These are phyloP conservation scores for Euzophera pinguis DNA, from an alignment of 2,888 invertebrate species.

Conservation along the genomic window DNA sequence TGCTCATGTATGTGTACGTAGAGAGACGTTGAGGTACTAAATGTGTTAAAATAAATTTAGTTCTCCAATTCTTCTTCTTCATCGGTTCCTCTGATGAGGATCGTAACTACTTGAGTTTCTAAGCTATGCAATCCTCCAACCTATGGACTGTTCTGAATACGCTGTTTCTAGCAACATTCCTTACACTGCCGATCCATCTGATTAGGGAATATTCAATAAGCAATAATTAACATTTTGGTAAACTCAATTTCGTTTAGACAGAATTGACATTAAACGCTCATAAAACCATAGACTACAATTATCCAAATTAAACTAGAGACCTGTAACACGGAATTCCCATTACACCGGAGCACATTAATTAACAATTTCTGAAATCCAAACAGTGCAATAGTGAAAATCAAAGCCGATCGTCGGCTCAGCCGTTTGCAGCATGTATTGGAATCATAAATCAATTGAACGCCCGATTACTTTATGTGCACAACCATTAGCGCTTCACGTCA, in stretches of 20 bases:
- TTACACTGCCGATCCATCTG: too few species aligned
- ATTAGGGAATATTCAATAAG: too few species aligned
- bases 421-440: conserved; percentile 44
- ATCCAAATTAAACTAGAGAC: not conserved
- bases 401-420: conserved; percentile 35
- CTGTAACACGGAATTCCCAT: conserved; percentile 10
- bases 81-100: too few species aligned
- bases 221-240: not conserved
- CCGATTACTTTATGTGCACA: conserved; percentile 60
- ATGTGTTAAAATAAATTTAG: too few species aligned
- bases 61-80: too few species aligned
- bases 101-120: too few species aligned
- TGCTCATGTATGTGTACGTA: too few species aligned
- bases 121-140: too few species aligned
- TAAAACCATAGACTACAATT: not conserved
- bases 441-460: conserved; percentile 65
- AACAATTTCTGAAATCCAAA: conserved; percentile 7
- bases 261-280: not conserved
- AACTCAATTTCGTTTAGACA: not conserved
- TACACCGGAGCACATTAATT: not conserved
- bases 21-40: too few species aligned
- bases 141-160: too few species aligned
- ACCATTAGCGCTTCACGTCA: conserved; percentile 42
- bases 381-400: conserved; percentile 5
- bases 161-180: too few species aligned